Percentiles rank a stretch among this genome's conserved stretches.
These are phyloP conservation scores for Patella pellucida DNA, from an alignment of 2,888 invertebrate species.

Conservation along the genomic window DNA sequence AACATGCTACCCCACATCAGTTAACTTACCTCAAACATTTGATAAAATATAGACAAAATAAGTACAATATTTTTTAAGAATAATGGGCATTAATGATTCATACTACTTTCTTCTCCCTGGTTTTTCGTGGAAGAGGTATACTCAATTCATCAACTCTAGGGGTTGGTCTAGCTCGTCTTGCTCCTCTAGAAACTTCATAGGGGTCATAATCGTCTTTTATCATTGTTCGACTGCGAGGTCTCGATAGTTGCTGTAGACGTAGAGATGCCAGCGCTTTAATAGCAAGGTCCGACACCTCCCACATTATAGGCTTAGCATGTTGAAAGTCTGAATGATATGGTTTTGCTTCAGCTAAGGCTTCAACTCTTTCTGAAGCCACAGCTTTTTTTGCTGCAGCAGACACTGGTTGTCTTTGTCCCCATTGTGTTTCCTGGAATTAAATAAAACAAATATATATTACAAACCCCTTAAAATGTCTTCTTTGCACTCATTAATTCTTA, in stretches of 20 bases:
- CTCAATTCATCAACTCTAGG: constrained; percentile 59
- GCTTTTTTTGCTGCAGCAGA: constrained; percentile 45
- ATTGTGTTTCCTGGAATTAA: constrained; percentile 39
- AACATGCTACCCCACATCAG: no score
- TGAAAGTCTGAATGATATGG: constrained; percentile 32
- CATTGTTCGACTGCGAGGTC: constrained; percentile 62
- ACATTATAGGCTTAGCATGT: constrained; percentile 52
- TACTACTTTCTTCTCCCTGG: constrained; percentile 44
- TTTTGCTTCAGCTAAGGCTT: constrained; percentile 55
- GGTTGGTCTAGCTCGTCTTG: constrained; percentile 52
- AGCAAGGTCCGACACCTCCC: constrained; percentile 54
- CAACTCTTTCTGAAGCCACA: constrained; percentile 47
- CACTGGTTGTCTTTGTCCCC: constrained; percentile 49
- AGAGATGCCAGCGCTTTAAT: constrained; percentile 58
- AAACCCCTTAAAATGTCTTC: no score
- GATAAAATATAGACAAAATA: no score
- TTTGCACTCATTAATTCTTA: no score
- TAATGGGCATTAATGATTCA: no score
- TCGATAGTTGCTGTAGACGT: constrained; percentile 60
- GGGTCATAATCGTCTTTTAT: constrained; percentile 66
- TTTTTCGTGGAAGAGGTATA: constrained; percentile 61
- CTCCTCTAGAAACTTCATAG: constrained; percentile 57
- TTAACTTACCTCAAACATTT: no score
- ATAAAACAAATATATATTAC: not conserved
- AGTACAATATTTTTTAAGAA: no score